Conservation (phyloP, 1,140 invertebrate species). For the Trichoplusia ni region DNA sequence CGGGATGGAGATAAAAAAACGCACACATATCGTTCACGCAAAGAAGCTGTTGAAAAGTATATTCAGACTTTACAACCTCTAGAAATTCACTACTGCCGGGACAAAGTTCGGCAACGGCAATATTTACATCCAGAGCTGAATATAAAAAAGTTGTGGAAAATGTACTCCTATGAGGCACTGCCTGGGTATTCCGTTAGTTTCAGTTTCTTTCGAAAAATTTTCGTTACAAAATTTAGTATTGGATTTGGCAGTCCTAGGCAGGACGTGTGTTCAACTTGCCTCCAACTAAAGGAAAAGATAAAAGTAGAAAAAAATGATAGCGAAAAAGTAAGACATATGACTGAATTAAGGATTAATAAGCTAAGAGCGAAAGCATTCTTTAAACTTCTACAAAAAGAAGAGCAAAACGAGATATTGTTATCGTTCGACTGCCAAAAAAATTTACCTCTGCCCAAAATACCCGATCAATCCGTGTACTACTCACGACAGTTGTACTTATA, state of each 20-base stretch:
- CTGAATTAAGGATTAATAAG: background rate
- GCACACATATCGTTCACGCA: background rate
- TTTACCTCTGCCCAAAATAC: constrained; percentile 15
- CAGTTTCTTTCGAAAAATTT: constrained; percentile 1
- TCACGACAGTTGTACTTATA: background rate
- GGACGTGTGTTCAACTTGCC: constrained; percentile 4
- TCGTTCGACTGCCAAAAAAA: constrained; percentile 8
- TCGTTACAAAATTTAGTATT: background rate
- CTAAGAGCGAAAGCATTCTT: background rate
- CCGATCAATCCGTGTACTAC: background rate
- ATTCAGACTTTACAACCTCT: background rate
- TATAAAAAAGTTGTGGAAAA: background rate
- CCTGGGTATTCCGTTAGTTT: background rate
- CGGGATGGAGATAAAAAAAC: background rate
- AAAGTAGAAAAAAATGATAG: background rate
- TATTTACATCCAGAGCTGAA: background rate
- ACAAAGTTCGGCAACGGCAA: background rate
- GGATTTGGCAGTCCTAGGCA: background rate
- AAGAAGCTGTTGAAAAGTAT: constrained; percentile 1
- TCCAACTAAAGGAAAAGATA: constrained; percentile 7
- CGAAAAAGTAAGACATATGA: background rate
- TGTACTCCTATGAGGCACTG: background rate
- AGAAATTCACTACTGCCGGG: background rate
- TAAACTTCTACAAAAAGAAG: constrained; percentile 11
- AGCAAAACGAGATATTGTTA: constrained; percentile 16